Conservation (phyloP, 2,113 vertebrate genomes). For the Cichladusa arquata region DNA sequence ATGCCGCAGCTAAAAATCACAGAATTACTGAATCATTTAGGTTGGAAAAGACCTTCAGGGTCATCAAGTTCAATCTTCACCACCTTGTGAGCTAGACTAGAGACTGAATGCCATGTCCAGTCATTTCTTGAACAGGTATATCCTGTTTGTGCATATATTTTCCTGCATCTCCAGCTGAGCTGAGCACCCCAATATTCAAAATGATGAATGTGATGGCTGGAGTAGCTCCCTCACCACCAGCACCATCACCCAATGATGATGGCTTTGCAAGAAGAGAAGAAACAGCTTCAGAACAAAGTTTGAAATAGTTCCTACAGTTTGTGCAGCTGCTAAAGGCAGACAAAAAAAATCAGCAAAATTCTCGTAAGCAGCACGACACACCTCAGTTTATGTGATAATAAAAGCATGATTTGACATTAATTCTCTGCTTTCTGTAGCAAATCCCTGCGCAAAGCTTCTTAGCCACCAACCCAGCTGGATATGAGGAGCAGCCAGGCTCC, state of each 20-base stretch:
- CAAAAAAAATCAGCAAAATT: background rate
- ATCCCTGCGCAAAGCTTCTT: background rate
- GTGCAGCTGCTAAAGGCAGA: background rate
- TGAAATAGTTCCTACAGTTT: background rate
- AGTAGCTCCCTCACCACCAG: fast-evolving
- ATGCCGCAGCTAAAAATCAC: background rate
- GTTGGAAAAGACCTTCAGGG: background rate
- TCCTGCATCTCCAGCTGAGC: background rate
- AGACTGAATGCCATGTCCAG: background rate
- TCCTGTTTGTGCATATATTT: background rate
- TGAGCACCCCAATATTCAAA: background rate
- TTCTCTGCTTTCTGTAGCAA: background rate
- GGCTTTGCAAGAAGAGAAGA: background rate
- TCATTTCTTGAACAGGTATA: background rate
- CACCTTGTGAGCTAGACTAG: background rate
- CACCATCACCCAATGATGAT: fast-evolving
- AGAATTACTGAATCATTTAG: background rate
- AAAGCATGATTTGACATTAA: constrained; percentile 15
- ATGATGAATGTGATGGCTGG: background rate
- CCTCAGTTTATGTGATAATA: background rate
- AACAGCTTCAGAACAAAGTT: background rate
- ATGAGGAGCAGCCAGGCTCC: background rate
- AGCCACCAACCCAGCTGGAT: background rate
- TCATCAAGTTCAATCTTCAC: background rate
- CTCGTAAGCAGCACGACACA: background rate